Base-by-base conservation (phyloP, 2,113 vertebrate species). In the Orycteropus afer region DNA sequence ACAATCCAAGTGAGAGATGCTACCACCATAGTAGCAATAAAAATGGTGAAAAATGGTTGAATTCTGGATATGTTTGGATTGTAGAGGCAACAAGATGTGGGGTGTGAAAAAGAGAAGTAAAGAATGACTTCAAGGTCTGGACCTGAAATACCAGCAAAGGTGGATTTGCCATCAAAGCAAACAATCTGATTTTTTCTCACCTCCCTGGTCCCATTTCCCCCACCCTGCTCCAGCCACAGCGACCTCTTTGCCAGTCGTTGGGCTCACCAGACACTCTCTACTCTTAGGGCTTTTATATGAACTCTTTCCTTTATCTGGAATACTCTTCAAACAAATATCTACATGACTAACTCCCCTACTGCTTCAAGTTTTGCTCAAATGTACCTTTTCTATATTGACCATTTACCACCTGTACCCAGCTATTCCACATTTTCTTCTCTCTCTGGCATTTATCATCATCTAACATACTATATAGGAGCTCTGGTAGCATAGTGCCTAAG, bases 41-140 rank as follows among this genome's bases (percentile, higher is more conserved):
- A 61, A 2, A n/a, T n/a, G n/a, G n/a, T n/a, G n/a, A n/a, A n/a
- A n/a, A n/a, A n/a, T n/a, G n/a, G n/a, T n/a, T n/a, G 67, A 55
- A 84, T 20, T 91, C n/a, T 42, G 27, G 37, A 57, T 57, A n/a
- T 86, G 32, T 90, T 61, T 86, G 85, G 65, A 59, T 51, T 86
- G 29, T 90, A 53, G 17, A 86, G 17, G 25, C 17, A 63, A 55
- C 20, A 74, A 23, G 7, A 59, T n/a, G 22, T 49, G 22, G 80
- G 29, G 9, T 94, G 98, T 98, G 25, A 34, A 12, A 51, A 32
- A 65, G 29, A 25, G 32, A 45, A 67, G 32, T n/a, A 45, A 69
- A 18, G 45, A 22, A 29, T 32, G 51, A 45, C 32, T 77, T 49
- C 40, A 59, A 42, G n/a, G 5, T 90, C 78, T 73, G 32, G 22